These are phyloP conservation scores for Luperina nickerlii DNA, from an alignment of 2,888 invertebrate species.

Conservation along the genomic window DNA sequence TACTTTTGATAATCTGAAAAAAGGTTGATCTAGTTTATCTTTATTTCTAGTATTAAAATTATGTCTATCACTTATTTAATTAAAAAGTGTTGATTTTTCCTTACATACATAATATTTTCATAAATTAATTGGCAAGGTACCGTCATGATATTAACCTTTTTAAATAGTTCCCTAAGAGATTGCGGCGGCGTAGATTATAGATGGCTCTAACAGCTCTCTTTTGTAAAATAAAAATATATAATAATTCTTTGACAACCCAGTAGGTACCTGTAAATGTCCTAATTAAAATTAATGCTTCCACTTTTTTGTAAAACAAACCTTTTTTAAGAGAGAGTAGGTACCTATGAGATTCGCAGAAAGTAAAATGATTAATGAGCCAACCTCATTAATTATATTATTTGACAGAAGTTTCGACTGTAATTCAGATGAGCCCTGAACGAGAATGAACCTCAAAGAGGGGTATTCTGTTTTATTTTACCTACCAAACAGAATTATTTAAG, in stretches of 20 bases:
- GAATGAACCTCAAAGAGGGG: not conserved
- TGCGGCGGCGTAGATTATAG: too few relatives aligned
- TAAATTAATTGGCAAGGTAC: too few relatives aligned
- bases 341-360: slow-evolving; percentile 1
- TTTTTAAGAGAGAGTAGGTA: not conserved
- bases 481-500: not conserved
- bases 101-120: too few relatives aligned
- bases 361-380: not conserved
- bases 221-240: too few relatives aligned
- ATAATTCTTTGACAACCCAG: not conserved
- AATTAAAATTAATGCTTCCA: slow-evolving; percentile 30
- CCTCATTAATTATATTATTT: slow-evolving; percentile 29
- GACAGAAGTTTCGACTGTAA: slow-evolving; percentile 7
- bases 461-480: not conserved
- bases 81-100: too few relatives aligned
- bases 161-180: too few relatives aligned
- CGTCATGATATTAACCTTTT: too few relatives aligned
- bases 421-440: not conserved
- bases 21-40: too few relatives aligned
- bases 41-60: too few relatives aligned
- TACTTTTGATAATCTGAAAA: too few relatives aligned
- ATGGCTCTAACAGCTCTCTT: too few relatives aligned
- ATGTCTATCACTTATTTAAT: too few relatives aligned
- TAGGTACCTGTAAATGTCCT: not conserved
- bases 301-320: not conserved